Percentiles rank a stretch among this genome's conserved stretches.
These are phyloP conservation scores for Harmothoe impar DNA, from an alignment of 2,888 invertebrate genomes.

Conservation along the genomic window DNA sequence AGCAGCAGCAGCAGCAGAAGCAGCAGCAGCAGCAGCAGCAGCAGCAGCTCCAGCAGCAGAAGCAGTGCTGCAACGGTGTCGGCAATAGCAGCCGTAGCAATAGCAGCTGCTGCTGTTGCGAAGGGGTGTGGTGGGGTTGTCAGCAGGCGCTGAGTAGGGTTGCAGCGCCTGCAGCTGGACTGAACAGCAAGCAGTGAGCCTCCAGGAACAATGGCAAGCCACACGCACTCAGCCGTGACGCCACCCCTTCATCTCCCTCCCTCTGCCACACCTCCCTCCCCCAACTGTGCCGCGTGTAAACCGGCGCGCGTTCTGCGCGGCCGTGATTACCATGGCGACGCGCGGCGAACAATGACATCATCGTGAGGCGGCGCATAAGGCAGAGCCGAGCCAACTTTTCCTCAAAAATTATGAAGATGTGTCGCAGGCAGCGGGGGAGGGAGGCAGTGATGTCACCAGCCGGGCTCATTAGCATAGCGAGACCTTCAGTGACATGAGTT, in stretches of 20 bases:
- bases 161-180: background rate
- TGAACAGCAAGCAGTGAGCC: background rate
- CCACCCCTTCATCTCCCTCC: background rate
- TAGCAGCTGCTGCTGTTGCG: background rate
- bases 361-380: slow-evolving; percentile 54
- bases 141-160: no score
- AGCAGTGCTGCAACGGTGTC: background rate
- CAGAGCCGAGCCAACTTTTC: slow-evolving; percentile 55
- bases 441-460: slow-evolving; percentile 50
- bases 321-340: slow-evolving; percentile 26
- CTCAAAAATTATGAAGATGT: slow-evolving; percentile 61
- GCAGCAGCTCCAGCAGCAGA: background rate
- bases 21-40: background rate
- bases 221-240: background rate
- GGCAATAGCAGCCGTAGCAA: background rate
- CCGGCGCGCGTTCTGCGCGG: background rate
- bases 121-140: no score
- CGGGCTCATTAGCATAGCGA: slow-evolving; percentile 41
- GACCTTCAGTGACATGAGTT: background rate
- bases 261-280: background rate
- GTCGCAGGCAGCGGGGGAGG: slow-evolving; percentile 17
- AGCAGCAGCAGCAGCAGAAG: background rate
- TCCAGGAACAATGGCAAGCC: background rate
- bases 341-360: slow-evolving; percentile 47
- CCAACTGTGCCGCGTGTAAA: background rate